Evolutionary conservation across 2,113 vertebrate genomes (phyloP), one percentile per base, ranked within the genome.

Genomic region (Perognathus longimembris): DNA sequence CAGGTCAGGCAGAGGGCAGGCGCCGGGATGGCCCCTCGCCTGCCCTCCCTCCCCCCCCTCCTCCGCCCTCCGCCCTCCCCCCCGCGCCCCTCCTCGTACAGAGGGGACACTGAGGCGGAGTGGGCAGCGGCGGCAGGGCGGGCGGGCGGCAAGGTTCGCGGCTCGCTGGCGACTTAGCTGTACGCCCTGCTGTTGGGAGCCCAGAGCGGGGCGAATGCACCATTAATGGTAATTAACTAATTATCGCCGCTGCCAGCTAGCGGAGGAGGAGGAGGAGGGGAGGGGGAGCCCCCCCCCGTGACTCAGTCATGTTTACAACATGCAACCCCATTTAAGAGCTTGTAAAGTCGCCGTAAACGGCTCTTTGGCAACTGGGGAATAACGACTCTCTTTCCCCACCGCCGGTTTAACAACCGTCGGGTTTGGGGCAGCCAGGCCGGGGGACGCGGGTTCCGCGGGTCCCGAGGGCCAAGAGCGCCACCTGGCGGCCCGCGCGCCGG

Each of bases 391-490:
- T 28, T 42, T 87, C 76, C 28, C 70, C 21, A 70, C 66, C 32
- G 92, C 92, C 88, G 20, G 40, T 1, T 26, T 42, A 50, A 34
- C 73, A 82, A 75, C 79, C 22, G 85, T n/a, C 3, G 0, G 1
- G n/a, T 21, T 18, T 2, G 15, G 11, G 54, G 32, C 7, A 0
- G 15, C 8, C 0, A 5, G 8, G 50, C 17, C 6, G 0, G 0
- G 10, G 28, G 50, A 21, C 5, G 0, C 0, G 14, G 32, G 24
- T 93, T 95, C 81, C 5, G 0, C 0, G 14, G 32, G 24, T 93
- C 94, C 81, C 17, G n/a, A 94, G 97, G 59, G 87, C 83, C 97
- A 95, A 95, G 93, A 97, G 96, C 86, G 96, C 98, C 98, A 97
- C 97, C 98, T 98, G 90, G 93, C 87, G 98, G 22, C 84, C 85